Base-by-base conservation (phyloP, 2,888 invertebrate species). In the Eupithecia insigniata region DNA sequence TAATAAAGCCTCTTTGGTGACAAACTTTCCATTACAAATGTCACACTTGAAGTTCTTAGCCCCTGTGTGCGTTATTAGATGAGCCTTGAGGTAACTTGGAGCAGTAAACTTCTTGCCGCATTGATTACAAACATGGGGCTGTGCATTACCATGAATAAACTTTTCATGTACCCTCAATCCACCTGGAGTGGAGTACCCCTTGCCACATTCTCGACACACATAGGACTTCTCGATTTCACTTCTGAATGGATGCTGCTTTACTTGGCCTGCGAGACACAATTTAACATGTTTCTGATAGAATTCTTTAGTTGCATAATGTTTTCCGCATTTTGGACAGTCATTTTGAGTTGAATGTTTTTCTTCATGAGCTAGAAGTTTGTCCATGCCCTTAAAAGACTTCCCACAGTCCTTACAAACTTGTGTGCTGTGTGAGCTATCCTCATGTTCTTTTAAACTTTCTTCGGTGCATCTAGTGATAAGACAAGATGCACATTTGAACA, bases 321-420 rank as follows among this genome's bases (percentile, higher is more conserved):
- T 93, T 0, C 89, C 88, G 83, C 93, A 93, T 79, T 93, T 93
- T 0, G 92, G 89, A 72, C 93, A 93, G 67, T 84, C 76, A 74
- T 83, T 86, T 79, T 88, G 91, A 3, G 77, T 77, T n/a, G 83
- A 76, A 74, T 93, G 93, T 79, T 88, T 92, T 67, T 85, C 84
- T 81, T 93, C 91, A 82, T 93, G 93, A 2, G 73, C 70, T 30
- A 85, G 81, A 18, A 93, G 76, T 71, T 89, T 92, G 10, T 89
- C 86, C 3, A 89, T 64, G 1, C 88, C 89, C 67, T 82, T 81
- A 58, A 82, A 92, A 7, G 88, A 81, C 73, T 90, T 92, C 0
- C 93, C 93, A 76, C 93, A 93, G 34, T 89, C 87, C 70, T 89
- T 89, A 66, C 93, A 93, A 0, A 90, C 81, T 75, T 86, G 85